These are phyloP conservation scores for Thalassophryne amazonica DNA, from an alignment of 2,797 vertebrate genomes.

Conservation along the genomic window DNA sequence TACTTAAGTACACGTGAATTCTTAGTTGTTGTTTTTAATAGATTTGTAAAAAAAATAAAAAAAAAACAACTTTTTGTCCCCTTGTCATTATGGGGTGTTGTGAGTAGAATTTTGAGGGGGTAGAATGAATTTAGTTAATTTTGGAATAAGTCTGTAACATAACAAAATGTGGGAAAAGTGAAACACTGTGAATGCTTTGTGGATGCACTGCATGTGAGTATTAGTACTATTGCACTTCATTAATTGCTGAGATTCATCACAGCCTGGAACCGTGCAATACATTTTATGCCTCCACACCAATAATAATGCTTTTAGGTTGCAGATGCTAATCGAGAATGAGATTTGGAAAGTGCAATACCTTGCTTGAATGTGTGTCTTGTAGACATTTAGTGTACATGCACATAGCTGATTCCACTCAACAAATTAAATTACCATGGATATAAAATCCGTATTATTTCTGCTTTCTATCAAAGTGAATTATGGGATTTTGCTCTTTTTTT, in stretches of 20 bases:
- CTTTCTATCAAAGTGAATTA: constrained; percentile 5
- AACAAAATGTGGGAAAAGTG: no score
- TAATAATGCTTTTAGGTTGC: constrained; percentile 41
- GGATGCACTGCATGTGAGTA: no score
- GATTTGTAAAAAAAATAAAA: no score
- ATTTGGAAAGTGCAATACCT: constrained; percentile 31
- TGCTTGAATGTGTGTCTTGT: constrained; percentile 7
- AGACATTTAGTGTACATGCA: constrained; percentile 15
- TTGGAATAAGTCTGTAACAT: no score
- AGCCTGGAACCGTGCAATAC: constrained; percentile 5
- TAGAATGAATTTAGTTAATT: no score
- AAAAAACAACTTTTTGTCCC: no score
- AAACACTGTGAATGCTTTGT: no score
- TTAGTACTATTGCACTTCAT: constrained; percentile 38
- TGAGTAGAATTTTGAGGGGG: no score
- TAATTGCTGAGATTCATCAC: constrained; percentile 53
- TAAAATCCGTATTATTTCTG: constrained; percentile 27
- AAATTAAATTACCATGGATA: constrained; percentile 10
- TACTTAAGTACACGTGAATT: no score
- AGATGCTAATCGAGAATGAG: constrained; percentile 22
- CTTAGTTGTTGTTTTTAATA: no score
- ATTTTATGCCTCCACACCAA: constrained; percentile 23
- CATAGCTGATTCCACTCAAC: constrained; percentile 6
- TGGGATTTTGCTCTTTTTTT: background rate
- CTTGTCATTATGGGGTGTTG: no score